phyloP scores from a whole-genome alignment of 2,888 invertebrate species.

The Prosopocoilus inquinatus region DNA sequence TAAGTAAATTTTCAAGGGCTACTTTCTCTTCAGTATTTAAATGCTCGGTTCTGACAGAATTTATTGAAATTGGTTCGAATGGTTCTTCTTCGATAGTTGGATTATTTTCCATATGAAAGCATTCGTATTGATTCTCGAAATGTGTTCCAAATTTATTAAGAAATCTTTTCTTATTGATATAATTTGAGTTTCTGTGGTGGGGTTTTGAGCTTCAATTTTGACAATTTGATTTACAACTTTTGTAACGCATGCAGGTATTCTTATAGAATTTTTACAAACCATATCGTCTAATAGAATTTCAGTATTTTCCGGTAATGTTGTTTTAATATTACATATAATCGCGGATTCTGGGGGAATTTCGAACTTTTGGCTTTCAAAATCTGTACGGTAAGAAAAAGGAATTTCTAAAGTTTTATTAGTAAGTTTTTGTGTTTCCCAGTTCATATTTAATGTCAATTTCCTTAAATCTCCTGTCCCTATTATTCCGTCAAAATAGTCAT shows the following conservation, averaged over 20 bases:
- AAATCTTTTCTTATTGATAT: neutral
- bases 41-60: conserved; percentile 1
- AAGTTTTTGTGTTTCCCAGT: conserved; percentile 10
- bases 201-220: conserved; percentile 2
- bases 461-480: conserved; percentile 6
- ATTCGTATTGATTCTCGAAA: conserved; percentile 9
- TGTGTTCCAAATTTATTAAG: neutral
- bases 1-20: conserved; percentile 4
- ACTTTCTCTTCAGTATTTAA: conserved; percentile 13
- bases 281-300: conserved; percentile 1
- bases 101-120: conserved; percentile 1
- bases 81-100: neutral
- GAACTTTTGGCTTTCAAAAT: conserved; percentile 5
- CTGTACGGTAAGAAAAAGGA: too few relatives aligned
- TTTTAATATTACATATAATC: neutral
- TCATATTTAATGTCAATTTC: conserved; percentile 8
- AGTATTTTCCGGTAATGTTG: conserved; percentile 4
- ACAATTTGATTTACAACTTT: conserved; percentile 3
- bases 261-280: neutral
- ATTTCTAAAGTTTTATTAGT: neutral
- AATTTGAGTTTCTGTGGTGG: conserved; percentile 4
- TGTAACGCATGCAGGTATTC: neutral
- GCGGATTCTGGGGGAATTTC: conserved; percentile 7
- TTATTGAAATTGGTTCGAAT: neutral
- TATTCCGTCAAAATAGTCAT: conserved; percentile 17